Base-by-base conservation (phyloP, 1,140 invertebrate genomes). In the Marisa cornuarietis region DNA sequence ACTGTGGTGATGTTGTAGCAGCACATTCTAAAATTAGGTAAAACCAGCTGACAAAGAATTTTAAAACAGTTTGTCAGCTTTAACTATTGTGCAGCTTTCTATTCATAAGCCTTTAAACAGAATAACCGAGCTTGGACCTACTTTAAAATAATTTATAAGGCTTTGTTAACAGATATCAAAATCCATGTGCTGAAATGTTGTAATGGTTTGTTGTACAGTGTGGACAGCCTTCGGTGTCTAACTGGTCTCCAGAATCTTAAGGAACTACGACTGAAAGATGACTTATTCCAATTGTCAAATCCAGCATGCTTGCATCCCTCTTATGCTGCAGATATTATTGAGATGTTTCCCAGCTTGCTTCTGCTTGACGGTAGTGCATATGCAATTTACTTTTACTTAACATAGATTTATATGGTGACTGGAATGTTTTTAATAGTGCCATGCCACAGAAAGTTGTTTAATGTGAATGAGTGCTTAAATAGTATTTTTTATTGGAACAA, bases 231-330 rank as follows among this genome's bases (percentile, higher is more conserved):
- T 24, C 71, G 81, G 54, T 86, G 84, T 77, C 63, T 89, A 69
- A 83, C 81, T 75, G 82, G 83, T 24, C 66, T 89, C 61, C 83
- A 86, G 24, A 87, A 89, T 63, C 75, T 89, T 58, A 81, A 79
- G 62, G 79, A 83, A 49, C 69, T 89, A 16, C 63, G 84, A 51
- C 76, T 89, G 26, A 72, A 79, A 74, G 86, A 88, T 71, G 72
- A 78, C 1, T 63, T 58, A 0, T 73, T 79, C 22, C 83, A 80
- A 20, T 78, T 87, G 26, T 80, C 81, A 24, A 89, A 89, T 68
- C 88, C 88, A 31, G 75, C 88, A 9, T 89, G 88, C 79, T 79
- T 84, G 80, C 85, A 82, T 68, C 77, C 63, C 4, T 83, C 68
- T 31, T 89, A 89, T 78, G 68, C 68, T 22, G 72, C 75, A 62